Evolutionary conservation across 1,140 invertebrate species (phyloP).

Genomic region (Brachionus rubens): DNA sequence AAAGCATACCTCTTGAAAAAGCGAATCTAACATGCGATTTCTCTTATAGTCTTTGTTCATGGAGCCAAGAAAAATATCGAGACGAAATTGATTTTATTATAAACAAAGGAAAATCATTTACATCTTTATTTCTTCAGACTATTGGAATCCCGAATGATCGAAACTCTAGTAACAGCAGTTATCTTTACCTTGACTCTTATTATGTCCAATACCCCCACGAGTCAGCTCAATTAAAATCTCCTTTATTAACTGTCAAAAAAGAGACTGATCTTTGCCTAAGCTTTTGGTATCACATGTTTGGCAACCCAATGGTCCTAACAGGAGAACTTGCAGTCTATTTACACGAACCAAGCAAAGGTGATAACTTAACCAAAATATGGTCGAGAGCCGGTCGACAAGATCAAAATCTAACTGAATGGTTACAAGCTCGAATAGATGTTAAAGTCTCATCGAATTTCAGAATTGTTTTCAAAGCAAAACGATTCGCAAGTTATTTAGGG

Average conservation of each 20-base stretch:
- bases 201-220: constrained; percentile 5
- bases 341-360: not conserved
- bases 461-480: constrained; percentile 8
- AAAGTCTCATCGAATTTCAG: not conserved
- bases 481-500: not conserved
- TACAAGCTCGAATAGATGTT: not conserved
- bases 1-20: not conserved
- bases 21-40: constrained; percentile 33
- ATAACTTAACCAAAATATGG: constrained; percentile 22
- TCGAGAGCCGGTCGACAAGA: constrained; percentile 25
- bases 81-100: constrained; percentile 24
- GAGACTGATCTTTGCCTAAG: constrained; percentile 11
- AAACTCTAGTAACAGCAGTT: not conserved
- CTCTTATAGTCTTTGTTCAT: not conserved
- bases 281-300: constrained; percentile 40
- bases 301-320: not conserved
- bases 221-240: constrained; percentile 19
- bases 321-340: constrained; percentile 21
- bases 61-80: constrained; percentile 19
- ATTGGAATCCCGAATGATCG: not conserved
- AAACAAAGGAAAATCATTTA: constrained; percentile 8
- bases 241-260: not conserved
- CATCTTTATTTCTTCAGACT: not conserved
- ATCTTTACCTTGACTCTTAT: constrained; percentile 15
- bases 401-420: constrained; percentile 6